These are phyloP conservation scores for Ameiurus melas DNA, from an alignment of 2,113 vertebrate genomes.

Conservation along the genomic window DNA sequence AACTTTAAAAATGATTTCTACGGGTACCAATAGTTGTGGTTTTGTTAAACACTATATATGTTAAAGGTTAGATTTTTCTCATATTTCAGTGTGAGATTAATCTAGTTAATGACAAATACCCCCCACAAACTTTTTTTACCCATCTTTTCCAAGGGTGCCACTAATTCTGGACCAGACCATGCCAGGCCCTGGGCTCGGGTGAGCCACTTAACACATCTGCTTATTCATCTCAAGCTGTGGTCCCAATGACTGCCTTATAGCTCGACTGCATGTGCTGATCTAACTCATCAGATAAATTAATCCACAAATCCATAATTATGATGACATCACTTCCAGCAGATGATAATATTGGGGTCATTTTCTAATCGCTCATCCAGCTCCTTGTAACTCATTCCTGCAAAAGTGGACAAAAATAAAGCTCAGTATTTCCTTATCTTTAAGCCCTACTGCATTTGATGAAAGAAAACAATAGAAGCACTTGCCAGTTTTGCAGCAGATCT, in stretches of 20 bases:
- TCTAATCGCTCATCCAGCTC: constrained; percentile 95
- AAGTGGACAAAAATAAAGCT: constrained; percentile 7
- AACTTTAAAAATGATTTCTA: neutral
- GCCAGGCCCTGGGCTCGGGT: too few species aligned
- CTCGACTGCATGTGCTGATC: neutral
- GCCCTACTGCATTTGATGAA: neutral
- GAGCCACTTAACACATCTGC: neutral
- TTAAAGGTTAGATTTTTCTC: neutral
- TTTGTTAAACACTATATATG: neutral
- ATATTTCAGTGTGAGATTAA: neutral
- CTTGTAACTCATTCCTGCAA: constrained; percentile 91
- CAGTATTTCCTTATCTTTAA: neutral
- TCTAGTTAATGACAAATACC: neutral
- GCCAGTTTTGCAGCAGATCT: constrained; percentile 99
- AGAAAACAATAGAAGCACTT: constrained; percentile 41
- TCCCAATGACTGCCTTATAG: neutral
- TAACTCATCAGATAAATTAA: neutral
- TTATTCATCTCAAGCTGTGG: neutral
- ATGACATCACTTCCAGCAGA: constrained; percentile 81
- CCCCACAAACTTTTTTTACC: neutral
- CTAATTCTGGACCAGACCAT: neutral
- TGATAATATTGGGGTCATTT: constrained; percentile 94
- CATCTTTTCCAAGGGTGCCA: neutral
- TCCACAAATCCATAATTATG: neutral
- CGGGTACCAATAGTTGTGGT: neutral